Evolutionary conservation across 2,888 invertebrate species (phyloP).

Genomic region (Coecobrya sp.): DNA sequence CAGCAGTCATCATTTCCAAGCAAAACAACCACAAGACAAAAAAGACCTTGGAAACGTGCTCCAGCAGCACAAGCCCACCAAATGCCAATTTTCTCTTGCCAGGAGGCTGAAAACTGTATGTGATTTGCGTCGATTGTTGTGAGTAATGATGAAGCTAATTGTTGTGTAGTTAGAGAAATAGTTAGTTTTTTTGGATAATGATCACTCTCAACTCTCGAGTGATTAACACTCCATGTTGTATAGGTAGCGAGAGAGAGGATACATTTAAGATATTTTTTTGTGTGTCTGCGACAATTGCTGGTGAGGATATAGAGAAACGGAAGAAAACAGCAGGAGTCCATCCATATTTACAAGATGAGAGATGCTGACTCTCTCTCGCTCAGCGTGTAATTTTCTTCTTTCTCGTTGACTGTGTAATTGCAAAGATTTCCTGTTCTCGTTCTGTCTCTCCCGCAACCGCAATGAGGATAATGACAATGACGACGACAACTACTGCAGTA

Average conservation of each 20-base stretch:
- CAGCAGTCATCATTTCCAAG: no score
- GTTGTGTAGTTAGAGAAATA: no score
- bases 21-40: not conserved
- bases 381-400: not conserved
- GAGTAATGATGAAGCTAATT: no score
- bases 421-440: slow-evolving; percentile 62
- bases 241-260: no score
- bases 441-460: no score
- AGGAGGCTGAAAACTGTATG: not conserved
- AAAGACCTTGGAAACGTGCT: not conserved
- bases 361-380: not conserved
- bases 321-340: slow-evolving; percentile 29
- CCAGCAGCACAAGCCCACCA: no score
- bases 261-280: no score
- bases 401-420: slow-evolving; percentile 46
- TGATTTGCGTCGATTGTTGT: no score
- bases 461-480: not conserved
- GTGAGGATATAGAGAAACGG: not conserved
- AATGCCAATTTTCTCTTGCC: not conserved
- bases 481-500: not conserved
- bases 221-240: no score
- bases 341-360: not conserved
- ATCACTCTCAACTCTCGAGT: no score
- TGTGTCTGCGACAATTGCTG: no score
- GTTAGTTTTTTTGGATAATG: no score